These are phyloP conservation scores for Camponotus fellah DNA, from an alignment of 2,888 invertebrate species.

Conservation along the genomic window DNA sequence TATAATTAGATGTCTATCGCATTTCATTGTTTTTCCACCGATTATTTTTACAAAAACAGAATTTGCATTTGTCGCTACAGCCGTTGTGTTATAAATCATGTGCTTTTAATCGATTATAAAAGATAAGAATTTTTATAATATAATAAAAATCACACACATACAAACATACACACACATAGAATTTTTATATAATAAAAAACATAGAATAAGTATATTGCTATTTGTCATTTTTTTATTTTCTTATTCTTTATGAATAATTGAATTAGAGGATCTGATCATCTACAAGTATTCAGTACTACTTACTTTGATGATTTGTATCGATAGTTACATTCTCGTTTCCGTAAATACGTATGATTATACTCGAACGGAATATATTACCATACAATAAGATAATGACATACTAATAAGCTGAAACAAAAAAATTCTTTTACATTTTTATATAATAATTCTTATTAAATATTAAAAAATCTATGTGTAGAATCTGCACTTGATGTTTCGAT, in stretches of 20 bases:
- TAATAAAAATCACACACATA: background rate
- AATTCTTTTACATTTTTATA: background rate
- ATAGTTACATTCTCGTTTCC: background rate
- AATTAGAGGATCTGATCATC: background rate
- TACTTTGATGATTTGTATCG: background rate
- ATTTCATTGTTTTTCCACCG: background rate
- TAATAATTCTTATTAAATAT: background rate
- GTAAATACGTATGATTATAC: background rate
- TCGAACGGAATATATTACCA: constrained; percentile 5
- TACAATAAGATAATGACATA: constrained; percentile 34
- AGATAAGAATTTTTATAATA: background rate
- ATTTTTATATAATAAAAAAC: constrained; percentile 2
- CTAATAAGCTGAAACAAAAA: constrained; percentile 22
- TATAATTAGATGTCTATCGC: background rate
- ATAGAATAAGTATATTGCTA: constrained; percentile 4
- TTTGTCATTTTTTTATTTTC: background rate
- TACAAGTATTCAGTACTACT: background rate
- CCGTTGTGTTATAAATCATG: background rate
- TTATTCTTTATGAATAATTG: background rate
- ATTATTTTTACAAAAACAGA: background rate
- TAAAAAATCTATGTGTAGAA: background rate
- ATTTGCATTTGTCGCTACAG: background rate
- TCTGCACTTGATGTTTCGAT: background rate
- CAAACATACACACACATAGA: no score
- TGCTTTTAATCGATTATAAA: background rate